Evolutionary conservation across 2,113 vertebrate species (phyloP).

Genomic region (Daboia siamensis): DNA sequence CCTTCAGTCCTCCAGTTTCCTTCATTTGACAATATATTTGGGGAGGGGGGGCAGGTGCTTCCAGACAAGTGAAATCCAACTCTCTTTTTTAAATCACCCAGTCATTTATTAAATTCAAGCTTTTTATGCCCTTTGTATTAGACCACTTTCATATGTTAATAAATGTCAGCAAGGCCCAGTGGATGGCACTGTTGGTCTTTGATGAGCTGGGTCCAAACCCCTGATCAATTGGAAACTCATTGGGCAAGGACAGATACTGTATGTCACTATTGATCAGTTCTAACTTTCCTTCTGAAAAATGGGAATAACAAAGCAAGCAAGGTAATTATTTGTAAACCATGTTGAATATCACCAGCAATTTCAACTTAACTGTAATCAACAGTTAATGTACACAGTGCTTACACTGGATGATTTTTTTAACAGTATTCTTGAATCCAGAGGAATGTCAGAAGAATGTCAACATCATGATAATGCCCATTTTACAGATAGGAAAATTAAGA

Average conservation of each 20-base stretch:
- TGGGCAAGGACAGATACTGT: too few species aligned
- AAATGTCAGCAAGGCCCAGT: not conserved
- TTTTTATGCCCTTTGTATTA: not conserved
- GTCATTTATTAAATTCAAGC: not conserved
- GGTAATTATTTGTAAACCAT: not conserved
- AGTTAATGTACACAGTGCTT: not conserved
- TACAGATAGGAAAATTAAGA: not conserved
- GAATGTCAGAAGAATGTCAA: not conserved
- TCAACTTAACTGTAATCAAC: not conserved
- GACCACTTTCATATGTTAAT: not conserved
- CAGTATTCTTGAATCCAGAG: not conserved
- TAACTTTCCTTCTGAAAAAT: not conserved
- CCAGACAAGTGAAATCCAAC: not conserved
- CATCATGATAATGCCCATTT: not conserved
- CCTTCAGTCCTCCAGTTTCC: not conserved
- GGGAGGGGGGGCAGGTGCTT: not conserved
- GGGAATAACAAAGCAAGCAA: not conserved
- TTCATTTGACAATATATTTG: not conserved
- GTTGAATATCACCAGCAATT: not conserved
- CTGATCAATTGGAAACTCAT: not conserved
- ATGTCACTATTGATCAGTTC: not conserved
- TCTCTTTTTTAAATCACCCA: not conserved
- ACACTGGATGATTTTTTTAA: not conserved
- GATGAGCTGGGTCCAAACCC: not conserved
- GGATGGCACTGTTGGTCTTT: constrained; percentile 5